Evolutionary conservation across 1,140 invertebrate species (phyloP), one percentile per base, ranked within the genome.

Genomic region (Lasaia peninsularis): DNA sequence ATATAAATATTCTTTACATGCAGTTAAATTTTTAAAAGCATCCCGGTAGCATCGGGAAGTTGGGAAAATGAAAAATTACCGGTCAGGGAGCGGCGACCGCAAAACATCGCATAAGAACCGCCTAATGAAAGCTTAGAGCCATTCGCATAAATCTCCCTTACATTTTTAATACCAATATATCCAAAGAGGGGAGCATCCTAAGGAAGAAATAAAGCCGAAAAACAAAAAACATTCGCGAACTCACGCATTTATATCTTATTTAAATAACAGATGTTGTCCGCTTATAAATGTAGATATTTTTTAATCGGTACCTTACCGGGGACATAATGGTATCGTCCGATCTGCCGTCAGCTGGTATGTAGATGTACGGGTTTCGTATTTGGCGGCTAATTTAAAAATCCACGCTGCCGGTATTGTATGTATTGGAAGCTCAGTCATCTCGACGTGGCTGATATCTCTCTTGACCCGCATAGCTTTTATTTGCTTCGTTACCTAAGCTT

Each of bases 131-230:
- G 86, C 86, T 86, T 86, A 88, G 78, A 88, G 80, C 82, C 73
- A 88, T 88, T 83, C 82, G 80, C 82, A 88, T 88, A 88, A 86
- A 86, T 88, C 83, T 86, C 78, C 79, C 75, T 88, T 88, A 86
- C 86, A 88, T 88, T 88, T 88, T 88, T 88, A 88, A 88, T 88
- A 88, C 86, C 86, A 86, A 88, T 88, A 87, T 83, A 86, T 84
- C 75, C 71, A 70, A 63, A 65, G 78, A 86, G 83, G 82, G 81
- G 82, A 84, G 69, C 67, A 65, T 75, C 67, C 71, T 62, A 65
- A 73, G 71, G 73, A 69, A 73, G 80, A 79, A 75, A 78, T 78
- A 73, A 73, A 71, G 62, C 67, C 71, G 62, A 80, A 80, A 75
- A 86, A 83, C 75, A 78, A 82, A n/a, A n/a, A 81, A 78, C 80